phyloP scores from a whole-genome alignment of 2,113 vertebrate genomes.

The Silurus glanis region DNA sequence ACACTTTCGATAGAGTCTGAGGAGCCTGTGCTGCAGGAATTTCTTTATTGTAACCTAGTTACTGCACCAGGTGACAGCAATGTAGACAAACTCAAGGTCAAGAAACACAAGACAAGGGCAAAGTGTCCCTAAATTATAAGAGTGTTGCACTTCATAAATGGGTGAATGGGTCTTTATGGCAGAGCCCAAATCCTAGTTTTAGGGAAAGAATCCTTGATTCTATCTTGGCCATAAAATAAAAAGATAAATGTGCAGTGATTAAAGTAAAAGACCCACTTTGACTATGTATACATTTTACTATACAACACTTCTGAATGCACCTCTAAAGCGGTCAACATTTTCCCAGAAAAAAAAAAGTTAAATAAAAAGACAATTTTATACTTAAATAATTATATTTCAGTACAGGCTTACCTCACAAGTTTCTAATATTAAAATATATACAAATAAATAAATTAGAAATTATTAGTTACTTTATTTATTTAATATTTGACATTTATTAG shows the following conservation, averaged over 20 bases:
- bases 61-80: slow-evolving; percentile 66
- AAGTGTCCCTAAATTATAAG: slow-evolving; percentile 18
- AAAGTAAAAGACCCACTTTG: too few relatives aligned
- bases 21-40: slow-evolving; percentile 47
- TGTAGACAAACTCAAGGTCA: slow-evolving; percentile 59
- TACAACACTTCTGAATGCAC: background rate
- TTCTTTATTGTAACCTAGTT: slow-evolving; percentile 74
- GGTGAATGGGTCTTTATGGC: background rate
- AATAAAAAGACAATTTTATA: background rate
- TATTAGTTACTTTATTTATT: too few relatives aligned
- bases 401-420: background rate
- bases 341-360: background rate
- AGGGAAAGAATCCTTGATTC: background rate
- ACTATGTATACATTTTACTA: background rate
- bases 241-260: background rate
- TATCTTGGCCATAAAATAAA: background rate
- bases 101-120: slow-evolving; percentile 32
- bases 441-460: background rate
- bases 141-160: background rate
- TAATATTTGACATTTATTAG: too few relatives aligned
- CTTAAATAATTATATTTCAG: background rate
- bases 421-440: background rate
- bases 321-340: background rate
- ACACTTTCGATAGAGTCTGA: background rate
- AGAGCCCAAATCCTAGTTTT: background rate